Evolutionary conservation across 2,113 vertebrate genomes (phyloP).

Genomic region (Dicrurus megarhynchus): DNA sequence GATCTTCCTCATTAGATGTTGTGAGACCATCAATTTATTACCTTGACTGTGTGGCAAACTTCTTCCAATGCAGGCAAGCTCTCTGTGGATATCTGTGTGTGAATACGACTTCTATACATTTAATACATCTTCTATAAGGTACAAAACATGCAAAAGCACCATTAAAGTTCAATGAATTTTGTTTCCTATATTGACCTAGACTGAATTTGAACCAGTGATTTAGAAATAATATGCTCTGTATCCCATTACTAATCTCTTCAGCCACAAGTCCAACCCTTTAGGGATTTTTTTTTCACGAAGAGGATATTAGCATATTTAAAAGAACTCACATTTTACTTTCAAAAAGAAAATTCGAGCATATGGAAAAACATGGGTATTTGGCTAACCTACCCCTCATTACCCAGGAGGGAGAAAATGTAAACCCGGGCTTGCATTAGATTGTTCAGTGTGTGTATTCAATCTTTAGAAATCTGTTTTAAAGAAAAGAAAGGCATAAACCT

Average conservation of each 20-base stretch:
- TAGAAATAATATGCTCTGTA: slow-evolving; percentile 25
- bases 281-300: neutral
- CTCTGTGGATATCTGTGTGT: neutral
- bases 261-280: neutral
- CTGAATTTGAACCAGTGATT: slow-evolving; percentile 27
- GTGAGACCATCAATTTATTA: neutral
- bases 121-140: neutral
- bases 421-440: neutral
- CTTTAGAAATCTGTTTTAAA: slow-evolving; percentile 37
- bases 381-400: slow-evolving; percentile 8
- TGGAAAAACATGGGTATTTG: neutral
- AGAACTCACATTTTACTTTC: neutral
- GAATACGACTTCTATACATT: neutral
- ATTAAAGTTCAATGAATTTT: slow-evolving; percentile 4
- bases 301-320: neutral
- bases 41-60: neutral
- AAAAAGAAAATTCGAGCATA: neutral
- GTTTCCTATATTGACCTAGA: neutral
- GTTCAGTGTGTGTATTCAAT: neutral
- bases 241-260: slow-evolving; percentile 33
- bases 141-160: neutral
- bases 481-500: neutral
- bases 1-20: neutral
- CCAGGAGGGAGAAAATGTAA: neutral
- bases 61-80: neutral